A percentile compares a stretch with the other conserved stretches of the same genome.
Conservation (phyloP, 2,113 vertebrate species). For the Drymodes brunneopygia region DNA sequence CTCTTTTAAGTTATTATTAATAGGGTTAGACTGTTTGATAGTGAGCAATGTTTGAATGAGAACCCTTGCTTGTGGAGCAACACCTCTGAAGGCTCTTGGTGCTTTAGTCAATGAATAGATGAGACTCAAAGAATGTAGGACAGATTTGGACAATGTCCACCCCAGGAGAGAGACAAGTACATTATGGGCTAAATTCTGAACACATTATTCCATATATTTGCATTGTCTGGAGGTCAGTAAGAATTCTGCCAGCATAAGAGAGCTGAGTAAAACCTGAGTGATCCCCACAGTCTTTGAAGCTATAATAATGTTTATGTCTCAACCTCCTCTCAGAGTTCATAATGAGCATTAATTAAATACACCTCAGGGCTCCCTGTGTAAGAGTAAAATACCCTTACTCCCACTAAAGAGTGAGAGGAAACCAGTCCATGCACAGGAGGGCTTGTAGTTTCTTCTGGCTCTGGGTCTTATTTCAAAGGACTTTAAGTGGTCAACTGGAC, state of each 20-base stretch:
- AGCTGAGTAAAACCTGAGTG: neutral
- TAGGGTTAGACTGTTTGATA: neutral
- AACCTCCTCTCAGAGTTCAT: slow-evolving; percentile 1
- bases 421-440: neutral
- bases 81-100: neutral
- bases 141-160: neutral
- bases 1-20: slow-evolving; percentile 43
- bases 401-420: neutral
- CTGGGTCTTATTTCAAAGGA: neutral
- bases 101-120: neutral
- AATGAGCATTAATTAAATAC: slow-evolving; percentile 50
- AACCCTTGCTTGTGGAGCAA: neutral
- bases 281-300: slow-evolving; percentile 28
- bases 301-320: slow-evolving; percentile 49
- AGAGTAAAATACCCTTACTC: neutral
- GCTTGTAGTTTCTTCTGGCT: neutral
- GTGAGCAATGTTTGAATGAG: neutral
- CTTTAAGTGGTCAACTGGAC: neutral
- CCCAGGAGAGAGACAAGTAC: neutral
- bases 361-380: slow-evolving; percentile 8
- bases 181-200: neutral
- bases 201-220: neutral
- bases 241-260: neutral
- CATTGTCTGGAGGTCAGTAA: neutral
- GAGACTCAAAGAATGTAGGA: neutral